phyloP scores from a whole-genome alignment of 1,140 invertebrate species.

The Drosophila quadrilineata region DNA sequence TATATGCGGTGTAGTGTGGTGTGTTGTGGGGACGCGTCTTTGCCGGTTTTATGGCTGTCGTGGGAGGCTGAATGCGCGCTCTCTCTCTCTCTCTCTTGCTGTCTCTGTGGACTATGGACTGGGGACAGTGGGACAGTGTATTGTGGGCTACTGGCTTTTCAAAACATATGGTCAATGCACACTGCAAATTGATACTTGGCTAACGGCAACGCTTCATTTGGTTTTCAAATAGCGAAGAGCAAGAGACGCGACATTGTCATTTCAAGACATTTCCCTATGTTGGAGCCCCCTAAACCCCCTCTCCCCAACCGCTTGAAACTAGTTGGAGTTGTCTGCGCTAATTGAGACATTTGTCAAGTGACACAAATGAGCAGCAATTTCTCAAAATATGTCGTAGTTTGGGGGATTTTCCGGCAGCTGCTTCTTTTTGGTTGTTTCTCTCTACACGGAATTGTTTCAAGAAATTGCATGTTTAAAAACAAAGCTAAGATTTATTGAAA shows the following conservation, averaged over 20 bases:
- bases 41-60: no score
- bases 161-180: constrained; percentile 70
- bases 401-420: no score
- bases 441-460: no score
- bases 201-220: constrained; percentile 63
- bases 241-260: constrained; percentile 50
- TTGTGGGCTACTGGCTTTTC: constrained; percentile 4
- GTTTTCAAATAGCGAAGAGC: constrained; percentile 69
- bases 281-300: not conserved
- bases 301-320: not conserved
- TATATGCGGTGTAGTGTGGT: no score
- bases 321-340: constrained; percentile 36
- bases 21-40: not conserved
- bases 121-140: not conserved
- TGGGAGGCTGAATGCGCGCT: not conserved
- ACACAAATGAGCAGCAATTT: constrained; percentile 56
- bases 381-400: no score
- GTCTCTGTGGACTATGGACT: not conserved
- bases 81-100: no score
- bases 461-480: no score
- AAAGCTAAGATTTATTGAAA: no score
- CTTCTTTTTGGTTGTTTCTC: no score
- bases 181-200: constrained; percentile 57
- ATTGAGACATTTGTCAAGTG: constrained; percentile 71
- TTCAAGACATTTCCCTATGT: not conserved